Percentiles rank a stretch among this genome's conserved stretches.
These are phyloP conservation scores for Cacatua alba DNA, from an alignment of 2,113 vertebrate genomes.

Conservation along the genomic window DNA sequence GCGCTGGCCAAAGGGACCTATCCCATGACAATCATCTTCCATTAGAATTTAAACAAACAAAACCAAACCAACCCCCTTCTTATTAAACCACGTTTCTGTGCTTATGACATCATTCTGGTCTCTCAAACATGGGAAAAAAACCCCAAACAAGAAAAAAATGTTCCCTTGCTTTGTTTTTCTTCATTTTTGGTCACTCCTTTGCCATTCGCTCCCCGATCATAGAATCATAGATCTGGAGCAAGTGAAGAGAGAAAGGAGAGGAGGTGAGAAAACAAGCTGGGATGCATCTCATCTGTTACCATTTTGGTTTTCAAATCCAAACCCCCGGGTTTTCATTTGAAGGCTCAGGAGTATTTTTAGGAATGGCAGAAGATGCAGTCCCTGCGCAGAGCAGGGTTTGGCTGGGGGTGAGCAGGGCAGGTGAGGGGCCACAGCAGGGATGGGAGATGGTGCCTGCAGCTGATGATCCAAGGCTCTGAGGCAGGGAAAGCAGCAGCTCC, in stretches of 20 bases:
- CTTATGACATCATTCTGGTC: neutral
- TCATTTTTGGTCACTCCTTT: slow-evolving; percentile 30
- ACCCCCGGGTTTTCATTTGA: neutral
- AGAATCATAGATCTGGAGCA: neutral
- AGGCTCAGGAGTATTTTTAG: slow-evolving; percentile 31
- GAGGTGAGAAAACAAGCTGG: slow-evolving; percentile 45
- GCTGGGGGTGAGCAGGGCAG: neutral
- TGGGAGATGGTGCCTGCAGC: neutral
- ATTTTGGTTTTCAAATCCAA: slow-evolving; percentile 23
- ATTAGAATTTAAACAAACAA: neutral
- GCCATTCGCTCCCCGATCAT: neutral
- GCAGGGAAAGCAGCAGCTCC: neutral
- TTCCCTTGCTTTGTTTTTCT: neutral
- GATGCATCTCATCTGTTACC: slow-evolving; percentile 47
- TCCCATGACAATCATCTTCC: neutral
- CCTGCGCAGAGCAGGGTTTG: neutral
- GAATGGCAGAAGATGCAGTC: neutral
- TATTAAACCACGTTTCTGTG: neutral
- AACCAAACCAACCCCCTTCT: neutral
- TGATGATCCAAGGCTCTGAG: neutral
- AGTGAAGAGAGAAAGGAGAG: slow-evolving; percentile 27
- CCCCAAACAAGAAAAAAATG: neutral
- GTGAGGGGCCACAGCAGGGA: neutral
- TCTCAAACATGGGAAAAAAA: neutral
- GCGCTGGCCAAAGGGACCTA: neutral